Evolutionary conservation across 2,888 invertebrate genomes (phyloP), one percentile per base, ranked within the genome.

Genomic region (Tenthredo scrophulariae): DNA sequence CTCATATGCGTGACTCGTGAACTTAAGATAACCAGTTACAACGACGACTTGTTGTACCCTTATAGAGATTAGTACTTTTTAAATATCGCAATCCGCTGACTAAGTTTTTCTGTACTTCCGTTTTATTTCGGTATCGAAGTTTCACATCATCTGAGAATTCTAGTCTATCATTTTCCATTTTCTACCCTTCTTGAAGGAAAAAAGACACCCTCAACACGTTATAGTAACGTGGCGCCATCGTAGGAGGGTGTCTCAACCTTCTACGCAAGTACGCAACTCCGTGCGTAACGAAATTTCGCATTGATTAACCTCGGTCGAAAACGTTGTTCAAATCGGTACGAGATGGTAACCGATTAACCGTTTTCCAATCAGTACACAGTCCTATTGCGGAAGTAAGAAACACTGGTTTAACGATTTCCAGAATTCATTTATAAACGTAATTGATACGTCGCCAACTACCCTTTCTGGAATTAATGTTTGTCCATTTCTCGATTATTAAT

Each of bases 221-320:
- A 22, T n/a, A 18, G 83, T 50, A 65, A n/a, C 33, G 82, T 83
- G 83, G 83, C 83, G 83, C 83, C 83, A 83, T 83, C 83, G 7
- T 67, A 18, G 62, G 50, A 83, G 67, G 46, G n/a, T 43, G 22
- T 62, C 54, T 70, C 83, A 83, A 83, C 43, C 83, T 46, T 67
- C 46, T 70, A 29, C 18, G 37, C 15, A 83, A 83, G 33, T 83
- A 29, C 18, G 37, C 15, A 70, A 83, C 83, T 83, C 83, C 10
- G 83, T 33, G 83, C 67, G 67, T 83, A 54, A 83, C 46, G 37
- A 46, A 83, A 33, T 29, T 18, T 50, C 43, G 67, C 43, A 83
- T 83, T 83, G 46, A 65, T 43, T 43, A 65, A 58, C 10, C 83
- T 67, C 83, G 9, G 83, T 50, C 50, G 83, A 67, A n/a, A 65